Percentiles rank a stretch among this genome's conserved stretches.
phyloP scores from a whole-genome alignment of 2,113 vertebrate species.

The Carlito syrichta region DNA sequence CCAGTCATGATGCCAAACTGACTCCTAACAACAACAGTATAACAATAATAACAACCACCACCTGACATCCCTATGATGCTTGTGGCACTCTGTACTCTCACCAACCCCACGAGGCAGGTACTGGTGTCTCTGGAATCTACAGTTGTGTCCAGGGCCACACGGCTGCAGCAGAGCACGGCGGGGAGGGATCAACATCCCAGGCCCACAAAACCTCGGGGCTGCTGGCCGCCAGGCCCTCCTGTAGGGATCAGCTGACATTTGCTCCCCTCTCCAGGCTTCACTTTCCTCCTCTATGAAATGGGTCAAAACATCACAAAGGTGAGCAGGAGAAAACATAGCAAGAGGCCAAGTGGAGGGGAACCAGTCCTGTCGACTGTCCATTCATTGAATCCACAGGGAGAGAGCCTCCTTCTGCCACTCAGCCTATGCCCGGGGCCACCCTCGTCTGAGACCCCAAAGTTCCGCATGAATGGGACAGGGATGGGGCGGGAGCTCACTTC shows the following conservation, averaged over 20 bases:
- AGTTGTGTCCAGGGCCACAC: neutral
- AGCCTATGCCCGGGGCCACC: neutral
- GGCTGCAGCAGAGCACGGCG: neutral
- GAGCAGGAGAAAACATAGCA: neutral
- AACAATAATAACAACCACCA: rapidly evolving
- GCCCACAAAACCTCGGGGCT: neutral
- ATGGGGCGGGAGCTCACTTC: rapidly evolving
- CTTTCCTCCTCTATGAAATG: neutral
- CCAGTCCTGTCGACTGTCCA: neutral
- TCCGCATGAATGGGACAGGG: neutral
- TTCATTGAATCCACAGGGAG: neutral
- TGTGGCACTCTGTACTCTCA: neutral
- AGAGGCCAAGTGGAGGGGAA: neutral
- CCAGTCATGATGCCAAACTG: neutral
- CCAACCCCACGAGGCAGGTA: neutral
- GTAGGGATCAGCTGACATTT: too few relatives aligned
- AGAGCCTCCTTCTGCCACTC: neutral
- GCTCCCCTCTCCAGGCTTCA: neutral
- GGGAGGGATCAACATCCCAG: neutral
- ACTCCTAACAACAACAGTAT: neutral
- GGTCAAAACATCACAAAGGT: neutral
- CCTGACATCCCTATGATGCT: rapidly evolving
- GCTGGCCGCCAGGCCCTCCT: too few relatives aligned
- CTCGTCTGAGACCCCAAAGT: neutral
- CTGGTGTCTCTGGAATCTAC: neutral